Evolutionary conservation across 2,888 invertebrate genomes (phyloP).

Genomic region (Lasioglossum morio): DNA sequence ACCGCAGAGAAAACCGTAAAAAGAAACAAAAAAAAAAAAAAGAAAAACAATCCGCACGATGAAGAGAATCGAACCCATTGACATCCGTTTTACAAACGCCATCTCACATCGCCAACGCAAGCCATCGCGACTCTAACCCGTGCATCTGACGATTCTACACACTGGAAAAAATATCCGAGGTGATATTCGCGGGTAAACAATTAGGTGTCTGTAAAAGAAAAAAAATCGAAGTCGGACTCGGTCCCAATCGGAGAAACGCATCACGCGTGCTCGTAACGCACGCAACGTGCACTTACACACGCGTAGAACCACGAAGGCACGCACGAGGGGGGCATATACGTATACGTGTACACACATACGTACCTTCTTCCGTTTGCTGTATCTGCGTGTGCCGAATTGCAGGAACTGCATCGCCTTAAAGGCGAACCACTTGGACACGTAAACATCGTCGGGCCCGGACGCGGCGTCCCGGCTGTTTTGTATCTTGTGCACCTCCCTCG

Average conservation of each 20-base stretch:
- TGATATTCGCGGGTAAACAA: neutral
- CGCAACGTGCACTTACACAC: neutral
- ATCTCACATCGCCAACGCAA: neutral
- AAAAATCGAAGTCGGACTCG: neutral
- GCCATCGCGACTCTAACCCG: neutral
- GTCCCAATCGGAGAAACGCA: neutral
- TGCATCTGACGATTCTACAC: neutral
- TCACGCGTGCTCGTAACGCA: neutral
- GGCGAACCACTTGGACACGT: slow-evolving; percentile 79
- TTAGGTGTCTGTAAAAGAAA: neutral
- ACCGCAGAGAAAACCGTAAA: too few species aligned
- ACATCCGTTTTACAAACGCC: neutral
- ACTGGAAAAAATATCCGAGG: neutral
- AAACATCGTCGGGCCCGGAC: slow-evolving; percentile 74
- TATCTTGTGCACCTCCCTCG: slow-evolving; percentile 77
- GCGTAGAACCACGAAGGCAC: neutral
- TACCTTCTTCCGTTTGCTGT: slow-evolving; percentile 76
- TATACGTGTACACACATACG: neutral
- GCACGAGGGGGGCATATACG: neutral
- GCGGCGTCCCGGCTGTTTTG: slow-evolving; percentile 76
- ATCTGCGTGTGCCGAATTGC: slow-evolving; percentile 76
- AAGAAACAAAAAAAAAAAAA: too few species aligned
- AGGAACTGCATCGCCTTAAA: slow-evolving; percentile 78
- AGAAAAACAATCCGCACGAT: neutral
- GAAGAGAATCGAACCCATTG: neutral